Conservation (phyloP, 2,797 vertebrate species). For the Rhynchonycteris naso region DNA sequence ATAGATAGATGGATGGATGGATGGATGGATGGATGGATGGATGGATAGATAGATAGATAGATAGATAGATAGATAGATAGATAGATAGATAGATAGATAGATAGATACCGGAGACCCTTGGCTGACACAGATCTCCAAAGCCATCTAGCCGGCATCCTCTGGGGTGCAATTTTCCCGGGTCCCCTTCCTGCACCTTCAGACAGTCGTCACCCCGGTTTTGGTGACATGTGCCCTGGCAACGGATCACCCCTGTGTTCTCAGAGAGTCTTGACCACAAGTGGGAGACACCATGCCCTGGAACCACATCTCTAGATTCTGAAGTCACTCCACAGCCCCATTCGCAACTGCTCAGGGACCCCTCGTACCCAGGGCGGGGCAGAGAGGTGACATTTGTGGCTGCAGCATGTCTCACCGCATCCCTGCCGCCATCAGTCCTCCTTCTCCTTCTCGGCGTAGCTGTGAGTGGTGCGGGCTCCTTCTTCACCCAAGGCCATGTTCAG, state of each 20-base stretch:
- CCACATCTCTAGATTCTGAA: background rate
- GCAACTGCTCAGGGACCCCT: background rate
- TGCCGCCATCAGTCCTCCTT: background rate
- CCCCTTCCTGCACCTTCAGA: background rate
- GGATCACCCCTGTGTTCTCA: background rate
- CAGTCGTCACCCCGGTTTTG: fast-evolving
- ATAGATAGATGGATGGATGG: fast-evolving
- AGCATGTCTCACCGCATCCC: fast-evolving
- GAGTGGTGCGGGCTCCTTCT: background rate
- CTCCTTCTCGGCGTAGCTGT: background rate
- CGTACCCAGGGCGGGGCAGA: fast-evolving
- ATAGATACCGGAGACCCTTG: fast-evolving
- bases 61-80: fast-evolving
- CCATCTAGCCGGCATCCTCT: fast-evolving
- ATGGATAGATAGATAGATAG: background rate
- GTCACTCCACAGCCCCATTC: background rate
- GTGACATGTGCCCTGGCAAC: background rate
- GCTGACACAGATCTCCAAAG: fast-evolving
- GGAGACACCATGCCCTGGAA: background rate
- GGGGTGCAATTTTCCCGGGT: fast-evolving
- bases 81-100: fast-evolving
- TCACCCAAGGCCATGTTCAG: background rate
- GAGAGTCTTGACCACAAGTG: too few relatives aligned
- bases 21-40: background rate
- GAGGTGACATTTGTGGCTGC: fast-evolving